Base-by-base conservation (phyloP, 2,888 invertebrate species). In the Philhelius pedissequus region DNA sequence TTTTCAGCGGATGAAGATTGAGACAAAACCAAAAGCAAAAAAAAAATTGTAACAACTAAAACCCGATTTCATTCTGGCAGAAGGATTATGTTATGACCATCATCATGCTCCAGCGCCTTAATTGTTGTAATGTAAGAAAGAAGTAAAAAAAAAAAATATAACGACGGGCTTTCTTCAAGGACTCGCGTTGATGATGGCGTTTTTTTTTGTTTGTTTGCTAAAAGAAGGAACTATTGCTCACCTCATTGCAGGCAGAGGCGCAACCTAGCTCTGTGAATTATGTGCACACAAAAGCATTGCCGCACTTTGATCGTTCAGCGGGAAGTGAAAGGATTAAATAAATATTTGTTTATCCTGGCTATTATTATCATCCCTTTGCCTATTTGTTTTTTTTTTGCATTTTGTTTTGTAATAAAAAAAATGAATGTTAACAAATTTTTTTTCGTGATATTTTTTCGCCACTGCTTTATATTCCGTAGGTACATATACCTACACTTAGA, bases 281-380 rank as follows among this genome's bases (percentile, higher is more conserved):
- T 64, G 9, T 70, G 58, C 38, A 69, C 78, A 82, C 35, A 58
- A 83, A 74, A 64, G 62, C 66, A 54, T 45, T 80, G 80, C 69
- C 70, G 64, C 75, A 71, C 84, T 84, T 84, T 84, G 84, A 84
- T 80, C 84, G 68, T 76, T 84, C 80, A 80, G 75, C 71, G 66
- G 68, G 80, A 84, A 84, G 84, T 71, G 84, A 84, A 84, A 84
- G 84, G 84, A 84, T 84, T 84, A 84, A 84, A 84, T 84, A 84
- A 84, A 84, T 84, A 84, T 84, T 84, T 84, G 84, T 80, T 71
- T 80, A 84, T 84, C 68, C 84, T 68, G 80, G 75, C 75, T 80
- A 84, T 80, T 84, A 84, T 80, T 76, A 76, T 69, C 79, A 45
- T 45, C 52, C 20, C 13, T 18, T 43, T 40, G 43, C 6, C 52